Percentiles rank a stretch among this genome's conserved stretches.
phyloP scores from a whole-genome alignment of 2,888 invertebrate genomes.

The Sclerodermus sp. region DNA sequence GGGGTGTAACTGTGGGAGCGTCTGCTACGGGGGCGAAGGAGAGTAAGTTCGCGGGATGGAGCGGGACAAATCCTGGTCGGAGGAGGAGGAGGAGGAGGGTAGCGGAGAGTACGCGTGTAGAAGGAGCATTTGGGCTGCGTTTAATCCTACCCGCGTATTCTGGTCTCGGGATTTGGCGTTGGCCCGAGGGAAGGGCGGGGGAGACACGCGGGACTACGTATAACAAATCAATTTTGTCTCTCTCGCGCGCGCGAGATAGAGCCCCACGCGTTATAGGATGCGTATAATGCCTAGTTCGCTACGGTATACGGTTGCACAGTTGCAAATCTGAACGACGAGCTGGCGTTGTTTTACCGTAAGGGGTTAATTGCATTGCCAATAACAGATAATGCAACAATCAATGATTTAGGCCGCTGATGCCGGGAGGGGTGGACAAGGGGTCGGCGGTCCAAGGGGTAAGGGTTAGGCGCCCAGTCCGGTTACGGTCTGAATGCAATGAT shows the following conservation, averaged over 20 bases:
- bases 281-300: not conserved
- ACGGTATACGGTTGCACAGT: not conserved
- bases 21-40: slow-evolving; percentile 3
- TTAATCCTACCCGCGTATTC: slow-evolving; percentile 41
- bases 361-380: slow-evolving; percentile 58
- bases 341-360: slow-evolving; percentile 50
- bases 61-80: not conserved
- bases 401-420: slow-evolving; percentile 49
- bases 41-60: not conserved
- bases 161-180: slow-evolving; percentile 34
- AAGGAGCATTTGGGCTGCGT: slow-evolving; percentile 26
- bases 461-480: slow-evolving; percentile 20
- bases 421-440: slow-evolving; percentile 9
- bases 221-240: slow-evolving; percentile 35
- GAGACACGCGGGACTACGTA: slow-evolving; percentile 18
- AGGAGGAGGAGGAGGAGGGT: not conserved
- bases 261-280: not conserved
- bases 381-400: slow-evolving; percentile 58
- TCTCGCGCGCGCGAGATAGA: slow-evolving; percentile 8
- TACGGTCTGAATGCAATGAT: slow-evolving; percentile 36
- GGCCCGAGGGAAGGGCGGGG: slow-evolving; percentile 3
- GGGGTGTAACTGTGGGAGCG: slow-evolving; percentile 7
- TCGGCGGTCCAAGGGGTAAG: slow-evolving; percentile 7
- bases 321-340: slow-evolving; percentile 20
- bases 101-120: not conserved